Percentiles rank a stretch among this genome's conserved stretches.
These are phyloP conservation scores for Agrypnus murinus DNA, from an alignment of 2,888 invertebrate species.

Conservation along the genomic window DNA sequence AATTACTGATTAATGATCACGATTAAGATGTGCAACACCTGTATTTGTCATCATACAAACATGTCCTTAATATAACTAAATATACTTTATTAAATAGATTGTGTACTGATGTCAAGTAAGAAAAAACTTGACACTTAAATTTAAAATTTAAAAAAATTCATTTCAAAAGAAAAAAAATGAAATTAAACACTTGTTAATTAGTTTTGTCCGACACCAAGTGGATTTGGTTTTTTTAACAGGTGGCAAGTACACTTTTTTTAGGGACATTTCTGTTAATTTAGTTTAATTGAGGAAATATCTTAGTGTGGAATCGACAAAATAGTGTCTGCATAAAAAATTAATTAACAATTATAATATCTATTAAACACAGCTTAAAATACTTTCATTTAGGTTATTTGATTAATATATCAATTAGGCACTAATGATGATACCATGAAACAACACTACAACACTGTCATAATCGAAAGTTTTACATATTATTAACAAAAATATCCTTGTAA, in stretches of 20 bases:
- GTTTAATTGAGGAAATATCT: constrained; percentile 6
- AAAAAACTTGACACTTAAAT: too few species aligned
- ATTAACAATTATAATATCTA: background rate
- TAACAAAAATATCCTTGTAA: too few species aligned
- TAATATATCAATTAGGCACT: too few species aligned
- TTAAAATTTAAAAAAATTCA: background rate
- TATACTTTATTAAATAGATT: background rate
- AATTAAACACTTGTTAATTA: constrained; percentile 17
- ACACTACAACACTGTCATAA: too few species aligned
- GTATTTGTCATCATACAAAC: constrained; percentile 29
- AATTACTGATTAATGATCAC: constrained; percentile 34
- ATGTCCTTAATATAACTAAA: background rate
- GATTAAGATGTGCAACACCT: constrained; percentile 31
- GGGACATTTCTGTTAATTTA: constrained; percentile 2
- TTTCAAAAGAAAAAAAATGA: background rate
- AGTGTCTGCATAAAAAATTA: background rate
- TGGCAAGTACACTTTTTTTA: background rate
- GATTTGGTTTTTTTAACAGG: constrained; percentile 6
- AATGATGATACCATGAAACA: too few species aligned
- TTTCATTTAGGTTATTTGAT: too few species aligned
- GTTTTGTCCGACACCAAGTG: background rate
- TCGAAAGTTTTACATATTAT: too few species aligned
- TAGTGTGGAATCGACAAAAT: background rate
- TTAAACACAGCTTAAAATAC: too few species aligned
- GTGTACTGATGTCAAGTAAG: too few species aligned